Evolutionary conservation across 2,888 invertebrate species (phyloP).

Genomic region (Crepidodera aurea): DNA sequence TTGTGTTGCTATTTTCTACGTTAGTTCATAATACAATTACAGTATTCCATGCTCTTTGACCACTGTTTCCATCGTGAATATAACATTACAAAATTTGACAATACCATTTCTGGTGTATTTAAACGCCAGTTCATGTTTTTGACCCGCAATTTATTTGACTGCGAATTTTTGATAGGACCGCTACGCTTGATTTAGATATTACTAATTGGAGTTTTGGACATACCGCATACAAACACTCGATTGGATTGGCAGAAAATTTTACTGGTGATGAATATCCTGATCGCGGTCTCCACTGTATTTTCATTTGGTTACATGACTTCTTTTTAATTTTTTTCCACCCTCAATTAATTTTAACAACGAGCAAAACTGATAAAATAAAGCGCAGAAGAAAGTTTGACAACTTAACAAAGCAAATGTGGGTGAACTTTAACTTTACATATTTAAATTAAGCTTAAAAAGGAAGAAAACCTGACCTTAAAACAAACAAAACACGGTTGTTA

Average conservation of each 20-base stretch:
- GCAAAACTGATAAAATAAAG: too few relatives aligned
- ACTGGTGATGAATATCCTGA: neutral
- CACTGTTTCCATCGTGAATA: slow-evolving; percentile 8
- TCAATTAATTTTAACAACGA: too few relatives aligned
- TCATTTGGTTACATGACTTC: neutral
- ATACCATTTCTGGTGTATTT: slow-evolving; percentile 1
- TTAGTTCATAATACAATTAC: neutral
- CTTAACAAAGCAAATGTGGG: too few relatives aligned
- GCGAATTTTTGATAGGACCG: slow-evolving; percentile 16
- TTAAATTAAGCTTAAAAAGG: too few relatives aligned
- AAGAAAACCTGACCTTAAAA: too few relatives aligned
- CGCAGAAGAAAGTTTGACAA: too few relatives aligned
- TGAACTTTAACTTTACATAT: too few relatives aligned
- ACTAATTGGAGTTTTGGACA: slow-evolving; percentile 18
- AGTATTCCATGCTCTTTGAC: slow-evolving; percentile 9
- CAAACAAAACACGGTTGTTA: too few relatives aligned
- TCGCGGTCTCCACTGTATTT: neutral
- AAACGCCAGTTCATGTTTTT: slow-evolving; percentile 11
- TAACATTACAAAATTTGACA: slow-evolving; percentile 7
- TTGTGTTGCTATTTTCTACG: neutral
- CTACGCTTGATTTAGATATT: slow-evolving; percentile 16
- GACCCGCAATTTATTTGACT: slow-evolving; percentile 19
- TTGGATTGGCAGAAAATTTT: slow-evolving; percentile 16
- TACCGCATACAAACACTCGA: slow-evolving; percentile 3
- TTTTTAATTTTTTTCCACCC: too few relatives aligned